Evolutionary conservation across 2,888 invertebrate genomes (phyloP), one percentile per base, ranked within the genome.

Genomic region (Leucoptera coffeella): DNA sequence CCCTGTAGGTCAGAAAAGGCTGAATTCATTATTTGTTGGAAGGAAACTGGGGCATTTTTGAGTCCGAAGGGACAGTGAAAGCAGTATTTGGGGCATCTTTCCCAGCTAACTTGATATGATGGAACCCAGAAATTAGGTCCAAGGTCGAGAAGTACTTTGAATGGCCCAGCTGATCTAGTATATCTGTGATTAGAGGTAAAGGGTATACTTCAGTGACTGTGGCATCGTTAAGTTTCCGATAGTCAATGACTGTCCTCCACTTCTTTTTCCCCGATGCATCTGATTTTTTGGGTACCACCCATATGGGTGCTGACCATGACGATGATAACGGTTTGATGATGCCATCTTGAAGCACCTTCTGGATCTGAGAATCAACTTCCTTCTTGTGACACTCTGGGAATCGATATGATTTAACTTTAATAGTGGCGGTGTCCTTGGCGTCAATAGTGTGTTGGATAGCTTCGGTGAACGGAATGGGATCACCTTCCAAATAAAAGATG

Each of bases 341-440:
- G 14, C 34, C 27, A 30, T 34, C 22, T 25, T 31, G 15, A 10
- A 22, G 14, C 15, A 22, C 23, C n/a, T 10, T 28, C 4, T n/a
- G 7, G 13, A 37, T 29, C 29, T 35, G 34, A 2, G 14, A 27
- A 8, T 31, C 30, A 2, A 36, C 32, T 32, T 35, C 37, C 6
- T 35, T 28, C 25, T 35, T 32, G 14, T 36, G 35, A 10, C 27
- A 28, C 26, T 38, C 33, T 4, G 35, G 35, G 10, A 35, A 37
- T 2, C 35, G 32, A 27, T 35, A 37, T 2, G 32, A 32, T 32
- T 37, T 37, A 3, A 33, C 35, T 14, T 35, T 26, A 14, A 37
- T 33, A 6, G 38, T 36, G 10, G 32, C 12, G 4, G 30, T 23
- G 23, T 31, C 14, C 6, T 27, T 25, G 7, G 23, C n/a, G 2